Evolutionary conservation across 2,113 vertebrate species (phyloP).

Genomic region (Trogon surrucura): DNA sequence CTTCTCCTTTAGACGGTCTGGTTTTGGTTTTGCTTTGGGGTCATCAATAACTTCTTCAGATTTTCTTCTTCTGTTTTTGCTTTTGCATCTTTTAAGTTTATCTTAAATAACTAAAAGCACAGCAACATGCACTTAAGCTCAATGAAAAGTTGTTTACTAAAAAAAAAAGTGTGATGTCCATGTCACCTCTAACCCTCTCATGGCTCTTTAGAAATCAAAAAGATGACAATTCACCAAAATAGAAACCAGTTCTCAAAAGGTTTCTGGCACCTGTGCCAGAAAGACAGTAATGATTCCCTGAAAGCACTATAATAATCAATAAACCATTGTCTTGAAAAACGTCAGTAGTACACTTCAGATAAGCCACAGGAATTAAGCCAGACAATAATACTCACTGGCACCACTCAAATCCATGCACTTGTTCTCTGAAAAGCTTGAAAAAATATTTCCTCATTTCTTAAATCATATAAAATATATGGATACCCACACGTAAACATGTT

Average conservation of each 20-base stretch:
- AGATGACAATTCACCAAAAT: neutral
- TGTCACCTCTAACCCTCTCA: neutral
- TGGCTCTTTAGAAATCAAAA: neutral
- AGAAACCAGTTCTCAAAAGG: constrained; percentile 2
- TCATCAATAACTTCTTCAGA: neutral
- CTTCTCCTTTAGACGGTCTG: neutral
- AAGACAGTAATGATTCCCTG: constrained; percentile 16
- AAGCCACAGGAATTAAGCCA: neutral
- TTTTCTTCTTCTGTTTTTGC: neutral
- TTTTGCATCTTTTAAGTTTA: neutral
- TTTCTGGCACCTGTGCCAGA: neutral
- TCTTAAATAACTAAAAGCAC: constrained; percentile 2
- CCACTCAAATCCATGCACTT: neutral
- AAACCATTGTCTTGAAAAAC: neutral
- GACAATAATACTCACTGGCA: neutral
- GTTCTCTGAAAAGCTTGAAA: neutral
- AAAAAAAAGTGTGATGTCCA: neutral
- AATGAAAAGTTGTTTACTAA: neutral
- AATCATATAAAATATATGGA: neutral
- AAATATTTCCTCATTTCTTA: neutral
- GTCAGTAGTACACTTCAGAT: neutral
- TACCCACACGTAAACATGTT: neutral
- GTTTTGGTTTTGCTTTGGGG: neutral
- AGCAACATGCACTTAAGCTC: neutral
- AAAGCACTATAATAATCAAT: neutral